Percentiles rank a stretch among this genome's conserved stretches.
phyloP scores from a whole-genome alignment of 2,888 invertebrate genomes.

The Oscheius onirici region DNA sequence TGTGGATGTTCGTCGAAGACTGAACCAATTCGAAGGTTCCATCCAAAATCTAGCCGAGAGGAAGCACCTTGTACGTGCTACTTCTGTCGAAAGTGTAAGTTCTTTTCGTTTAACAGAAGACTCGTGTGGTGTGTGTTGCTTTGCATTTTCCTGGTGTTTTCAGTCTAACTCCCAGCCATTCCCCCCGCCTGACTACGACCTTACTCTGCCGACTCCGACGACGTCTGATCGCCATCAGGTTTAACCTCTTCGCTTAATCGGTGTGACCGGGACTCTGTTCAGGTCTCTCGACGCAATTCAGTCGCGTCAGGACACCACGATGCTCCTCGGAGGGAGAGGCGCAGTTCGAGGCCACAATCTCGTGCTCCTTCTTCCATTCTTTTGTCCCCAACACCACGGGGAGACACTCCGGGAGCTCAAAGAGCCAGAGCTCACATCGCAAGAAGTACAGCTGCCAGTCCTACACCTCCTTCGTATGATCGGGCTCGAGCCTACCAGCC shows the following conservation, averaged over 20 bases:
- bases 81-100: constrained; percentile 36
- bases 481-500: constrained; percentile 66
- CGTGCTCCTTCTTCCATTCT: constrained; percentile 48
- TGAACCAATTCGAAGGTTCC: constrained; percentile 61
- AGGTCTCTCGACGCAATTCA: constrained; percentile 58
- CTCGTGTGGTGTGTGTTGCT: constrained; percentile 27
- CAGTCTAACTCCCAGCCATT: constrained; percentile 40
- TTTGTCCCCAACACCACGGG: constrained; percentile 39
- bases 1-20: constrained; percentile 62
- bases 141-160: constrained; percentile 34
- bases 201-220: constrained; percentile 36
- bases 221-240: constrained; percentile 26
- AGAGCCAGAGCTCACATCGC: constrained; percentile 53
- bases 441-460: constrained; percentile 57
- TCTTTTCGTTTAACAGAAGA: too few relatives aligned
- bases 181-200: constrained; percentile 55
- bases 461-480: constrained; percentile 66
- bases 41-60: constrained; percentile 48
- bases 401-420: constrained; percentile 50
- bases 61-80: constrained; percentile 30
- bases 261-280: constrained; percentile 5
- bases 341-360: constrained; percentile 35
- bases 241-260: constrained; percentile 15
- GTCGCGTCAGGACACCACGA: constrained; percentile 43
- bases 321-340: constrained; percentile 32